Evolutionary conservation across 2,113 vertebrate genomes (phyloP).

Genomic region (Nycticorax nycticorax): DNA sequence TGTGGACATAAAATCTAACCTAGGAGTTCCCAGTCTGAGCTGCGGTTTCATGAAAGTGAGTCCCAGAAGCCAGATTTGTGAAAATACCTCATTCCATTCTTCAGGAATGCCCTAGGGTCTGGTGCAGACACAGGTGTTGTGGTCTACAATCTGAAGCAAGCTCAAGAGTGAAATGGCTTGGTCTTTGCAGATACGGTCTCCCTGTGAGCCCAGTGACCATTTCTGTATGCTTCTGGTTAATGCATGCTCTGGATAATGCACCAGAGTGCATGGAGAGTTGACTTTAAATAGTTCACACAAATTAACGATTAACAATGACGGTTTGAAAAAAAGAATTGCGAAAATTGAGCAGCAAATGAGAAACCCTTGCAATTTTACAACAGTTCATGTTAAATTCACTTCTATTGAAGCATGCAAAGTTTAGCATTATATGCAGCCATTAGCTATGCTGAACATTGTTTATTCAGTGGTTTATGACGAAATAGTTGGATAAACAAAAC

Average conservation of each 20-base stretch:
- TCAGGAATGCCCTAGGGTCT: not conserved
- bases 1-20: rapidly evolving
- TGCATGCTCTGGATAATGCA: not conserved
- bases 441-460: not conserved
- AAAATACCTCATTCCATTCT: not conserved
- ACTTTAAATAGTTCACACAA: not conserved
- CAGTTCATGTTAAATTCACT: not conserved
- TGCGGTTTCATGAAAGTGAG: not conserved
- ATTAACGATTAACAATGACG: not conserved
- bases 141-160: not conserved
- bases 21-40: not conserved
- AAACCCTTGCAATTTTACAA: not conserved
- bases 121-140: not conserved
- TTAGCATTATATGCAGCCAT: not conserved
- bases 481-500: not conserved
- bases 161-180: not conserved
- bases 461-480: not conserved
- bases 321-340: not conserved
- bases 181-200: not conserved
- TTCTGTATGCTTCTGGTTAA: not conserved
- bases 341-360: not conserved
- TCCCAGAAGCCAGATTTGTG: not conserved
- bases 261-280: not conserved
- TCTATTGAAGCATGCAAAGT: not conserved
- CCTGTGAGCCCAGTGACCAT: rapidly evolving